Evolutionary conservation across 1,140 invertebrate species (phyloP), one percentile per base, ranked within the genome.

Genomic region (Neodiprion pinetum): DNA sequence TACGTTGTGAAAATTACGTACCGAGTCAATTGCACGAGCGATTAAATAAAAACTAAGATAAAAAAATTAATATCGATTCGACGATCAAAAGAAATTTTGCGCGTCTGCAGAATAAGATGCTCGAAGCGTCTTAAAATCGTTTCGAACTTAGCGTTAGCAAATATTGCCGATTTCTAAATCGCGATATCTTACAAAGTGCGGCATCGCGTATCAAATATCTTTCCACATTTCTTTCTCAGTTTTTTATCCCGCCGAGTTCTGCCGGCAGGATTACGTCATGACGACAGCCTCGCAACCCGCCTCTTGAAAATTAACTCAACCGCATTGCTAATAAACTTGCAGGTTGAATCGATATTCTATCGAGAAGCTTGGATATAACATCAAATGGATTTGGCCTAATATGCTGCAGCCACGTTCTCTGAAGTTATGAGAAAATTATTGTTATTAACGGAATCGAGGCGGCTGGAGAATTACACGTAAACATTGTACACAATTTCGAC

Each of bases 251-350:
- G 7, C 4, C 53, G 11, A 12, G n/a, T 61, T 61, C n/a, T 61
- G n/a, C n/a, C 11, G 53, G 4, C 53, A 9, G 11, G 53, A 5
- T 61, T 7, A 61, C 53, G 53, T 17, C 53, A 61, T 61, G 53
- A 1, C 28, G 28, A 40, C 28, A 40, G 28, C 28, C 28, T 40
- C 28, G 28, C 28, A 40, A 40, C 28, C 28, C 28, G 53, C n/a
- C 11, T n/a, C 53, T 11, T 4, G 53, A 61, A 61, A n/a, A 61
- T 61, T 61, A 61, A 61, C 53, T 61, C 53, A 61, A 61, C 53
- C 53, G 53, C 53, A 61, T 61, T 61, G 53, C 53, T 61, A 61
- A 61, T 61, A 61, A 61, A 61, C 53, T 61, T 17, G 53, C 3
- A 40, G 28, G 28, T 5, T 40, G 53, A 61, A 17, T 61, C 53